Evolutionary conservation across 1,140 invertebrate species (phyloP), one percentile per base, ranked within the genome.

Genomic region (Ostrea edulis): DNA sequence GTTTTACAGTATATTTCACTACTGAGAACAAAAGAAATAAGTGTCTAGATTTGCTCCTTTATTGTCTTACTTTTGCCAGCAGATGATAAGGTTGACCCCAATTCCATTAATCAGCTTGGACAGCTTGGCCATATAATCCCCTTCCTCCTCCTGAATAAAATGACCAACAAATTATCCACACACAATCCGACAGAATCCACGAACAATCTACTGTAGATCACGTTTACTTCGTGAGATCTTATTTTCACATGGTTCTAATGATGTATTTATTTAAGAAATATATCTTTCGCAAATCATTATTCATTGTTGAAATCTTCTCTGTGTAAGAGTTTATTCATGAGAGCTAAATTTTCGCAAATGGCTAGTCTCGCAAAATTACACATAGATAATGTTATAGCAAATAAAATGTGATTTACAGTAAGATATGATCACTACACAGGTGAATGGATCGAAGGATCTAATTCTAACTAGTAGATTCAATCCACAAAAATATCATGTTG

Each of bases 41-140:
- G 35, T 44, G 5, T 81, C 7, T 8, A 81, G 25, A 9, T 81
- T 8, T 25, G 4, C 14, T 35, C 25, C 22, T 29, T 51, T 35
- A 9, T 81, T 29, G 3, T 94, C 94, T 94, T 92, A 95, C 95
- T 95, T 95, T 88, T 95, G 93, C 94, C 95, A 95, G 82, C 93
- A 91, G 8, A 93, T 87, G 35, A 96, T 94, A 0, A 96, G 92
- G 52, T 95, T 94, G 0, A 94, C 90, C 8, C 96, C 96, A 90
- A 96, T 96, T 55, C 93, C 94, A 93, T 96, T 96, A 53, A 96
- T 93, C 12, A 96, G 94, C 87, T 95, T 95, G 29, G 96, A 94
- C 62, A 96, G 92, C 89, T 96, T 96, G 14, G 94, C 92, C 35
- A 96, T 88, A 91, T 95, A 96, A 86, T 96, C 96, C 62, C 94